phyloP scores from a whole-genome alignment of 2,797 vertebrate species.

The Lithobates pipiens region DNA sequence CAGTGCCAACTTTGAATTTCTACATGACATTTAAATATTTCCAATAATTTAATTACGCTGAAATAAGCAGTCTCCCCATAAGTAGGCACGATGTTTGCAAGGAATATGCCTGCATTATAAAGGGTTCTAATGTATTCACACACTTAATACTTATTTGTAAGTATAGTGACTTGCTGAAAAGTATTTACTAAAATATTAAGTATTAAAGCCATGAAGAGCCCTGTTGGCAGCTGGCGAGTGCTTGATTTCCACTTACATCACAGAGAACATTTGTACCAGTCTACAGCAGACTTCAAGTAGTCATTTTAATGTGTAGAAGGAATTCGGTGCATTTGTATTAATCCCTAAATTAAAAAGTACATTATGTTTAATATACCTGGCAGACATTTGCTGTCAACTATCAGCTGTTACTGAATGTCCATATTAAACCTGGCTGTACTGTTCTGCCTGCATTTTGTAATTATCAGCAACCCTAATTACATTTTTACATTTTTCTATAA shows the following conservation, averaged over 20 bases:
- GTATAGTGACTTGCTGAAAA: slow-evolving; percentile 28
- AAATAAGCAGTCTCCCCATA: slow-evolving; percentile 24
- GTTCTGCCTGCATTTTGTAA: no score
- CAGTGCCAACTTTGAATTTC: slow-evolving; percentile 14
- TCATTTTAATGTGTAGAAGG: slow-evolving; percentile 30
- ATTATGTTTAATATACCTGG: slow-evolving; percentile 12
- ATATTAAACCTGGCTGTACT: no score
- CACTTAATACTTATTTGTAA: slow-evolving; percentile 24
- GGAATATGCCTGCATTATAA: background rate
- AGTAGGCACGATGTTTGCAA: slow-evolving; percentile 11
- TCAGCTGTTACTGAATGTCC: background rate
- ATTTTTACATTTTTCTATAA: no score
- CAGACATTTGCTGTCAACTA: background rate
- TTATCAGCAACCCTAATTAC: no score
- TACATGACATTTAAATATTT: slow-evolving; percentile 36
- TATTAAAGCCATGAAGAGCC: slow-evolving; percentile 24
- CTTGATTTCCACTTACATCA: slow-evolving; percentile 30
- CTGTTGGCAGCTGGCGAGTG: slow-evolving; percentile 27
- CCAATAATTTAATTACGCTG: slow-evolving; percentile 41
- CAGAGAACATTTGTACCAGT: slow-evolving; percentile 41
- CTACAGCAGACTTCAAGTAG: slow-evolving; percentile 47
- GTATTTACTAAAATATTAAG: slow-evolving; percentile 47
- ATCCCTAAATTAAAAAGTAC: slow-evolving; percentile 2
- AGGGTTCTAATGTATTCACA: background rate
- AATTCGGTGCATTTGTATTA: slow-evolving; percentile 12